Base-by-base conservation (phyloP, 2,888 invertebrate species). In the Choristoneura rosaceana region DNA sequence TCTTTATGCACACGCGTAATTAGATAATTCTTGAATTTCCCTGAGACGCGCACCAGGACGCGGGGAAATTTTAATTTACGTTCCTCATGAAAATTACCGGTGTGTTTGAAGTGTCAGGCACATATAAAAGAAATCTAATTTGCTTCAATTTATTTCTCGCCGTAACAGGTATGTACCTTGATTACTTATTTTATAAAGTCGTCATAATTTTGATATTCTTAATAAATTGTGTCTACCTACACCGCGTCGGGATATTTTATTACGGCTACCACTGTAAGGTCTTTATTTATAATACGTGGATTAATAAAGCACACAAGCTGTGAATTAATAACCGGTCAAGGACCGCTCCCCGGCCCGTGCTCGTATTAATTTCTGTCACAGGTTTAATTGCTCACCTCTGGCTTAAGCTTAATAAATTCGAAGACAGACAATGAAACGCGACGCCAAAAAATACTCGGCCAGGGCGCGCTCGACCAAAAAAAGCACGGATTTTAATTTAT, bases 401-500 rank as follows among this genome's bases (percentile, higher is more conserved):
- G 91, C 91, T 91, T 90, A 87, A 91, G 89, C 85, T 89, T 92
- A 92, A 94, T 93, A 93, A 92, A 93, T 93, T 90, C 90, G 90
- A 88, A 88, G 90, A 90, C 92, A 90, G 90, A 87, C 89, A 87
- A 89, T 88, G 88, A 89, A 90, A 90, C 85, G 86, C 86, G 85
- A 86, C 80, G 87, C 90, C 87, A 93, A 94, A 93, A 93, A 93
- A 90, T 87, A 85, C 80, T 80, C 84, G 80, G 80, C 77, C 85
- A 78, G 83, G 86, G 81, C 88, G 85, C 87, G 88, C 82, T 80
- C 85, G 82, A 81, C 89, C 83, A 89, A 92, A 93, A 41, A 93
- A 93, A 92, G 87, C 84, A 89, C 84, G 84, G 87, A 92, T 93
- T 93, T 94, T 94, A 94, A 94, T 94, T 94, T 94, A 93, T 93